A percentile compares a stretch with the other conserved stretches of the same genome.
Evolutionary conservation across 2,888 invertebrate species (phyloP).

Genomic region (Doris montereyensis): DNA sequence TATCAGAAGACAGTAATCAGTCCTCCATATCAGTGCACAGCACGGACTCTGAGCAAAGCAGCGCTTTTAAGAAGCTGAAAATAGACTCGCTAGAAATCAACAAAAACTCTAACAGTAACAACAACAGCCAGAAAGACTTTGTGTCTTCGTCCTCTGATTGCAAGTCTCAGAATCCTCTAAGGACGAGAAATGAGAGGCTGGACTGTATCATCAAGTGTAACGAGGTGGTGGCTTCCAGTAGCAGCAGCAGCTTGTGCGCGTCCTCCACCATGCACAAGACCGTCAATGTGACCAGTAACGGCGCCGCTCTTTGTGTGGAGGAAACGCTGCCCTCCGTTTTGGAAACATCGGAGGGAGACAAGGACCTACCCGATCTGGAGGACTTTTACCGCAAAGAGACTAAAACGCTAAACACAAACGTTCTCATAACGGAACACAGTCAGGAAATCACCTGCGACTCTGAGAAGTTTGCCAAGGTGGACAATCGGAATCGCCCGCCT

Average conservation of each 20-base stretch:
- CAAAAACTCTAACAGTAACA: slow-evolving; percentile 29
- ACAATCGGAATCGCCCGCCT: slow-evolving; percentile 65
- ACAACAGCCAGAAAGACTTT: slow-evolving; percentile 32
- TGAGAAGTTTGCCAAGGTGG: slow-evolving; percentile 76
- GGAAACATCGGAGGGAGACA: not conserved
- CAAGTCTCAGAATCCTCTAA: not conserved
- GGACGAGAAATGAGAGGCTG: not conserved
- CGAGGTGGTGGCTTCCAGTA: not conserved
- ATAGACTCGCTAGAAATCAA: slow-evolving; percentile 39
- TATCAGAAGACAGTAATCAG: slow-evolving; percentile 66
- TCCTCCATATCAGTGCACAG: slow-evolving; percentile 58
- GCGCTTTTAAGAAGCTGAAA: slow-evolving; percentile 46
- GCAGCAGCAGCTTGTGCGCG: not conserved
- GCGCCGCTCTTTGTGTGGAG: not conserved
- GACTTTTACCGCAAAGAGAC: slow-evolving; percentile 77
- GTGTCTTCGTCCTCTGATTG: slow-evolving; percentile 38
- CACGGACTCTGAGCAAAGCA: slow-evolving; percentile 60
- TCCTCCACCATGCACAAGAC: too few relatives aligned
- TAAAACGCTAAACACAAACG: slow-evolving; percentile 78
- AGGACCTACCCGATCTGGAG: slow-evolving; percentile 67
- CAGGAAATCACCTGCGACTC: slow-evolving; percentile 76
- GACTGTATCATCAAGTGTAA: not conserved
- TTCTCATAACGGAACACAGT: slow-evolving; percentile 63
- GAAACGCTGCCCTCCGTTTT: not conserved
- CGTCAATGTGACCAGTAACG: not conserved